A percentile compares a stretch with the other conserved stretches of the same genome.
These are phyloP conservation scores for Phrynocephalus vlangalii DNA, from an alignment of 2,797 vertebrate genomes.

Conservation along the genomic window DNA sequence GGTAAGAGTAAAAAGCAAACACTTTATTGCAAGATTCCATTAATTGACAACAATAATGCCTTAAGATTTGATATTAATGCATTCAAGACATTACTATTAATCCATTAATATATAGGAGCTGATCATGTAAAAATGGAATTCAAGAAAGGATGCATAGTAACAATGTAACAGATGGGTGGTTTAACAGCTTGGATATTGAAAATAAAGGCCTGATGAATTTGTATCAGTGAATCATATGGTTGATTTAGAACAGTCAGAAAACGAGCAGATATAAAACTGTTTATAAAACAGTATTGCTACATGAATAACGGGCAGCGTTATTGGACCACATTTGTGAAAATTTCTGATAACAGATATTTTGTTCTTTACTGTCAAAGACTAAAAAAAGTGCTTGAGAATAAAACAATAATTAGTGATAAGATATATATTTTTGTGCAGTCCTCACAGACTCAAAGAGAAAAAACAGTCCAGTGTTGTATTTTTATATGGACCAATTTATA, in stretches of 20 bases:
- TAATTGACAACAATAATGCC: conserved; percentile 61
- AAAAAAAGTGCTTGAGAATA: conserved; percentile 53
- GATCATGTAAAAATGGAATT: conserved; percentile 52
- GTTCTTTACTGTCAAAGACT: conserved; percentile 59
- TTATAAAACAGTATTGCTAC: conserved; percentile 49
- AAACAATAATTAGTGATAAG: conserved; percentile 13
- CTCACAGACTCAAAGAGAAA: conserved; percentile 46
- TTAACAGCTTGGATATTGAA: conserved; percentile 42
- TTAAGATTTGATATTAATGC: conserved; percentile 61
- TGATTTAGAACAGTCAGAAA: conserved; percentile 52
- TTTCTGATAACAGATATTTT: conserved; percentile 33
- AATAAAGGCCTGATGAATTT: conserved; percentile 34
- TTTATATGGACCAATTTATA: neutral
- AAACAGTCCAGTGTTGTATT: conserved; percentile 36
- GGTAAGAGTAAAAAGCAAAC: neutral
- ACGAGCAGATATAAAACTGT: conserved; percentile 12
- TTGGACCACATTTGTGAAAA: conserved; percentile 41
- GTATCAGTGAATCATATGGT: conserved; percentile 6
- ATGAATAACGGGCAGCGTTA: conserved; percentile 21
- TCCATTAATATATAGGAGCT: conserved; percentile 55
- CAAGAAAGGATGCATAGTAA: conserved; percentile 37
- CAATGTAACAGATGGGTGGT: conserved; percentile 36
- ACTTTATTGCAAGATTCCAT: neutral
- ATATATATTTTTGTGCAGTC: conserved; percentile 39
- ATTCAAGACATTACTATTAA: conserved; percentile 55